Conservation (phyloP, 2,888 invertebrate genomes). For the Corythucha ciliata region DNA sequence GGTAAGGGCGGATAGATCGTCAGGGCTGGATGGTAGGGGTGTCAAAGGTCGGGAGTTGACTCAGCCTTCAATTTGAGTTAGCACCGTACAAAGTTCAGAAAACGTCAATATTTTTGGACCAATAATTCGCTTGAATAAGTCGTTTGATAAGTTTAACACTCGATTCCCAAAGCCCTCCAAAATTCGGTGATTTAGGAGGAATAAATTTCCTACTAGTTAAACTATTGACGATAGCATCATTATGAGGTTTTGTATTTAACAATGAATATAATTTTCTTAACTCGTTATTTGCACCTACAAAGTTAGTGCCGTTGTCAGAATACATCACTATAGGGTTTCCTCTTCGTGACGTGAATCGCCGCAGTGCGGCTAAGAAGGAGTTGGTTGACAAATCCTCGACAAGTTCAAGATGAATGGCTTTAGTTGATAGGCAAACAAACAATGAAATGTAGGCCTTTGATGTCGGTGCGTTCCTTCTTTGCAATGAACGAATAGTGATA, state of each 20-base stretch:
- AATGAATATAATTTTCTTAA: no score
- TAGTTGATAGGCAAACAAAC: slow-evolving; percentile 15
- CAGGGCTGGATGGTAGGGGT: slow-evolving; percentile 14
- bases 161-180: no score
- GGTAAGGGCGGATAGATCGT: slow-evolving; percentile 14
- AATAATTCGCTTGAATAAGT: no score
- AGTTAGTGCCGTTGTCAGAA: slow-evolving; percentile 17
- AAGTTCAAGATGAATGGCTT: slow-evolving; percentile 13
- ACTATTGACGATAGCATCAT: no score
- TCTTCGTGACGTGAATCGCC: slow-evolving; percentile 9
- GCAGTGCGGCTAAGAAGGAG: neutral
- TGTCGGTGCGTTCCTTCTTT: neutral
- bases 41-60: slow-evolving; percentile 21
- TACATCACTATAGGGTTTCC: slow-evolving; percentile 2
- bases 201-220: no score
- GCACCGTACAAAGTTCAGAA: no score
- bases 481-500: neutral
- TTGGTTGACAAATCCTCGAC: slow-evolving; percentile 1
- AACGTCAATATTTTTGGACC: no score
- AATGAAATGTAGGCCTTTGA: slow-evolving; percentile 10
- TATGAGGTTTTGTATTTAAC: no score
- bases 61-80: slow-evolving; percentile 20
- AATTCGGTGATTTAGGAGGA: no score
- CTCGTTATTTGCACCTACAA: slow-evolving; percentile 8
- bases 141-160: no score